Base-by-base conservation (phyloP, 2,797 vertebrate species). In the Cirrhinus molitorella region DNA sequence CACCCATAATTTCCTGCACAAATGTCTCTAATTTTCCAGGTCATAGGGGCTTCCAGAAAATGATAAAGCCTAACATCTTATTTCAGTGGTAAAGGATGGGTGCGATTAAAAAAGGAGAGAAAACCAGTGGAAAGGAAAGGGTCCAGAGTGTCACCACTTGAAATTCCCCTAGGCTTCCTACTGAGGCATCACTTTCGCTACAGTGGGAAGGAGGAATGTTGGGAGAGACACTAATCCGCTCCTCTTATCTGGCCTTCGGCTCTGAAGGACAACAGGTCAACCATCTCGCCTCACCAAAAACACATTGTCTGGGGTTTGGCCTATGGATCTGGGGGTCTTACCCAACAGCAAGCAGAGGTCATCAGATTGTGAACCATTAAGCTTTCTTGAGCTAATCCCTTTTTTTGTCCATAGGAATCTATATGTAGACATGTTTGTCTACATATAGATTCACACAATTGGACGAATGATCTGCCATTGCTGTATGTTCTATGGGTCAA, bases 181-280 rank as follows among this genome's bases (percentile, higher is more conserved):
- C 49, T 81, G 74, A 79, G 61, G 84, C 66, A 80, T 79, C 21
- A 84, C 84, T 91, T 91, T 80, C 28, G 66, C 59, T 80, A 91
- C 80, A 87, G 80, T 88, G 85, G 83, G 79, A 82, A 1, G n/a
- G 77, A 87, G 87, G 57, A 84, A 78, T 59, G 55, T 9, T 74
- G 76, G 70, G 51, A 78, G 5, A 49, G 76, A 53, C 51, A 43
- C 78, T 86, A 85, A 87, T 86, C 84, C 61, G 7, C 51, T 65
- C 7, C 31, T 67, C 45, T 83, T 83, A 83, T 84, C 83, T 86
- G 68, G 47, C 59, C 55, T 84, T 82, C 28, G 34, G 81, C 76
- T 70, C 31, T 65, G 34, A 23, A 57, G 79, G 79, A 74, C 71
- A 79, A 43, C 72, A 83, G 87, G 82, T 85, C 85, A 80, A 25